Evolutionary conservation across 1,140 invertebrate genomes (phyloP).

Genomic region (Microvelia longipes): DNA sequence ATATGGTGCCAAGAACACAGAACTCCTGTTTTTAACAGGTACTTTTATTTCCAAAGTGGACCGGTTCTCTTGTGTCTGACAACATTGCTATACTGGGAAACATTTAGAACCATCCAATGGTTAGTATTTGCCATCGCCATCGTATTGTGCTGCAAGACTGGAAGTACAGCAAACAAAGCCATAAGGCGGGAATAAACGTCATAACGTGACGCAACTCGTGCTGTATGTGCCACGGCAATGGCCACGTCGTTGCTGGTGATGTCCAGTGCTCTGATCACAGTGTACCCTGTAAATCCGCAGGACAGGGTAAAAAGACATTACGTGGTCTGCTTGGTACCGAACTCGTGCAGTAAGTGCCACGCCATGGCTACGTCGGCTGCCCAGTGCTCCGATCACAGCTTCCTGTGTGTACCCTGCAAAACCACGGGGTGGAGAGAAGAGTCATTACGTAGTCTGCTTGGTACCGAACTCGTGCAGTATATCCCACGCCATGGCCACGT

Average conservation of each 20-base stretch:
- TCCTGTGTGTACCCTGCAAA: slow-evolving; percentile 58
- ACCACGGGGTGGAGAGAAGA: no score
- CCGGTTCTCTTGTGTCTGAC: no score
- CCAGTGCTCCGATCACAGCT: slow-evolving; percentile 73
- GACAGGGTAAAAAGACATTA: no score
- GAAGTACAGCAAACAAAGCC: no score
- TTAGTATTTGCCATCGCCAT: no score
- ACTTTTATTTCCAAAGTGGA: no score
- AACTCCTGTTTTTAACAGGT: no score
- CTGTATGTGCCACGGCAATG: slow-evolving; percentile 88
- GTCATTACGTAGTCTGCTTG: slow-evolving; percentile 32
- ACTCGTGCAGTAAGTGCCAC: slow-evolving; percentile 85
- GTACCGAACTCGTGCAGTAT: slow-evolving; percentile 82
- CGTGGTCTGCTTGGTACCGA: slow-evolving; percentile 45
- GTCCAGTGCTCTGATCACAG: slow-evolving; percentile 73
- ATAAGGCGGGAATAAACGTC: no score
- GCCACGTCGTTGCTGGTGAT: slow-evolving; percentile 83
- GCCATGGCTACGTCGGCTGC: slow-evolving; percentile 87
- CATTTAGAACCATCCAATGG: no score
- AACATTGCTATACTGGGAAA: no score
- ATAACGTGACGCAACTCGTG: slow-evolving; percentile 80
- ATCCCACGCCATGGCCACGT: slow-evolving; percentile 86
- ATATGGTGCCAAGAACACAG: no score
- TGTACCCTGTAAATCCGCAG: slow-evolving; percentile 73
- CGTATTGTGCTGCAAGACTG: no score